These are phyloP conservation scores for Hassar affinis DNA, from an alignment of 2,113 vertebrate genomes.

Conservation along the genomic window DNA sequence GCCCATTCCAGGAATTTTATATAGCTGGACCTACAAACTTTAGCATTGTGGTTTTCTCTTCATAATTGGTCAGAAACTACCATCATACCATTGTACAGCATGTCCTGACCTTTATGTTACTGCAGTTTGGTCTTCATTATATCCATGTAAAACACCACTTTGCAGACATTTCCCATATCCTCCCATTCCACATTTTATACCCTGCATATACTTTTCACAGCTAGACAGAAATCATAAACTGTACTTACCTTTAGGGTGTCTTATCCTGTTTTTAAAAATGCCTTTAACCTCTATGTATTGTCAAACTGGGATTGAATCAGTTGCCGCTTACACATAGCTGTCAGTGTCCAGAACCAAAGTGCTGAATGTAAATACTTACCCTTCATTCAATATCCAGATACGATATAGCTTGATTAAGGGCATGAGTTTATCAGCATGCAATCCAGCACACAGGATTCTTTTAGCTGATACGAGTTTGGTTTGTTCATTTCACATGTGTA, in stretches of 20 bases:
- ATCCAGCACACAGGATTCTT: constrained; percentile 29
- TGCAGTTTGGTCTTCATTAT: neutral
- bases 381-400: constrained; percentile 34
- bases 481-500: constrained; percentile 43
- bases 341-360: constrained; percentile 54
- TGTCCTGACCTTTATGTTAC: neutral
- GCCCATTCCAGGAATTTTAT: neutral
- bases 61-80: neutral
- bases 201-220: neutral
- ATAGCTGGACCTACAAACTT: neutral
- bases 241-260: neutral
- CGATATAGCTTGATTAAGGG: constrained; percentile 26
- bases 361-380: constrained; percentile 53
- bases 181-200: neutral
- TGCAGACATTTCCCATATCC: neutral
- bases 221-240: neutral
- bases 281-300: constrained; percentile 41
- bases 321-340: neutral
- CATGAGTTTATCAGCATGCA: constrained; percentile 30
- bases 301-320: constrained; percentile 5
- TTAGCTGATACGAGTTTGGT: constrained; percentile 32
- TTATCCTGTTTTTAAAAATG: constrained; percentile 22
- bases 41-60: neutral
- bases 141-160: neutral
- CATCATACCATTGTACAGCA: neutral